Percentiles rank a stretch among this genome's conserved stretches.
phyloP scores from a whole-genome alignment of 1,140 invertebrate genomes.

The Drosophila ambigua region DNA sequence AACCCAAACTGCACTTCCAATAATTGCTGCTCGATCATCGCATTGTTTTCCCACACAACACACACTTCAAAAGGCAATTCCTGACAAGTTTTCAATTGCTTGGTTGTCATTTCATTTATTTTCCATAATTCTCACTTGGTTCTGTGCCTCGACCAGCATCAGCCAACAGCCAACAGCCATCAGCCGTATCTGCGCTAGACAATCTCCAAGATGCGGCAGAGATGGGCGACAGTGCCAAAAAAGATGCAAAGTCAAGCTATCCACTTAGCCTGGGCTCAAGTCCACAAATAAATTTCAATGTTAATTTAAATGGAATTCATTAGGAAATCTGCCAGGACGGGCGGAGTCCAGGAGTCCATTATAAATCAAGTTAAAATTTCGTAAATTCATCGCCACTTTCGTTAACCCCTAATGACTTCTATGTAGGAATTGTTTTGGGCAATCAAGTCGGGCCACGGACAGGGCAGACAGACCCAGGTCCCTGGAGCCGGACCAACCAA shows the following conservation, averaged over 20 bases:
- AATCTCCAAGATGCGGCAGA: constrained; percentile 62
- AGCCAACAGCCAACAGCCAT: constrained; percentile 7
- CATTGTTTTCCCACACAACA: constrained; percentile 51
- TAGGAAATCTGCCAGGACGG: constrained; percentile 17
- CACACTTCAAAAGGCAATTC: constrained; percentile 21
- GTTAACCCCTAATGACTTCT: constrained; percentile 82
- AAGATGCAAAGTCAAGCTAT: constrained; percentile 64
- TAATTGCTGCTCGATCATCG: no score
- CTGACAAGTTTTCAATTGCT: constrained; percentile 53
- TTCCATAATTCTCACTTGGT: constrained; percentile 57
- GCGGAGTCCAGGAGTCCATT: constrained; percentile 37
- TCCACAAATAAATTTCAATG: constrained; percentile 76
- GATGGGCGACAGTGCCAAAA: constrained; percentile 44
- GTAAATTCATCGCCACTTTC: constrained; percentile 83
- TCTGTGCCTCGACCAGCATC: constrained; percentile 49
- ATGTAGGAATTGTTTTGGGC: constrained; percentile 77
- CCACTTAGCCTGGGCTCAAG: constrained; percentile 58
- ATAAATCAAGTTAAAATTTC: constrained; percentile 79
- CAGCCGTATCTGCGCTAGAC: constrained; percentile 51
- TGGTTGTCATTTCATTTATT: constrained; percentile 68
- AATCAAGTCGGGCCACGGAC: constrained; percentile 55
- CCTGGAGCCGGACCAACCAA: constrained; percentile 29
- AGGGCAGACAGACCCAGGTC: constrained; percentile 18
- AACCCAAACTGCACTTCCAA: no score
- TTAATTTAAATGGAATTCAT: constrained; percentile 81